A percentile compares a stretch with the other conserved stretches of the same genome.
These are phyloP conservation scores for Lagopus leucura DNA, from an alignment of 2,113 vertebrate genomes.

Conservation along the genomic window DNA sequence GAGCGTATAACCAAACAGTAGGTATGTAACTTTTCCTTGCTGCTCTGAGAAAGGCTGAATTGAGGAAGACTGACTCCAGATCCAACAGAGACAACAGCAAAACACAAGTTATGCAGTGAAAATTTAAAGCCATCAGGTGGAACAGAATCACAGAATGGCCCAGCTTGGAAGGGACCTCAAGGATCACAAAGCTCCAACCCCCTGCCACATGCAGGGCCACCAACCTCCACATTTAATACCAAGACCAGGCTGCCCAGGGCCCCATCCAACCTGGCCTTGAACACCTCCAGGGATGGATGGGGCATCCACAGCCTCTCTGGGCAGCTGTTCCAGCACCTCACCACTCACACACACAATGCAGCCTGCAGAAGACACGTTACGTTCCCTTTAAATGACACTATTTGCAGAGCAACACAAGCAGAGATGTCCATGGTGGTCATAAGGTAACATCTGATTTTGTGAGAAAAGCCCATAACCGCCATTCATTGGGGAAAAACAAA, in stretches of 20 bases:
- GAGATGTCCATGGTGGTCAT: not conserved
- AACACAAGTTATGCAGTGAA: not conserved
- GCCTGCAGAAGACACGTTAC: not conserved
- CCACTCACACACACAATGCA: not conserved
- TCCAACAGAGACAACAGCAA: not conserved
- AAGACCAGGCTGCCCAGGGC: too few species aligned
- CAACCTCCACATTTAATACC: too few species aligned
- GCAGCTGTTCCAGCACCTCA: too few species aligned
- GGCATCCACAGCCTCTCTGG: too few species aligned
- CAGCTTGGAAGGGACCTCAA: too few species aligned
- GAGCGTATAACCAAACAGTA: rapidly evolving
- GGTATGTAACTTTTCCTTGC: not conserved
- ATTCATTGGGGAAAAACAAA: not conserved
- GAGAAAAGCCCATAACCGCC: not conserved
- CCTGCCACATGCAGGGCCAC: too few species aligned
- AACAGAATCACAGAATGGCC: not conserved
- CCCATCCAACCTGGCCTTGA: too few species aligned
- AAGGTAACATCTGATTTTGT: not conserved
- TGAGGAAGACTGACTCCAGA: not conserved
- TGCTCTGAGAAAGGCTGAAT: not conserved
- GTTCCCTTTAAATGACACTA: not conserved
- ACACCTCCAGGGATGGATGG: too few species aligned
- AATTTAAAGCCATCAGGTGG: not conserved
- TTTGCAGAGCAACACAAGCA: not conserved
- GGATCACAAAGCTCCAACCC: too few species aligned